Evolutionary conservation across 2,113 vertebrate species (phyloP).

Genomic region (Mus spicilegus): DNA sequence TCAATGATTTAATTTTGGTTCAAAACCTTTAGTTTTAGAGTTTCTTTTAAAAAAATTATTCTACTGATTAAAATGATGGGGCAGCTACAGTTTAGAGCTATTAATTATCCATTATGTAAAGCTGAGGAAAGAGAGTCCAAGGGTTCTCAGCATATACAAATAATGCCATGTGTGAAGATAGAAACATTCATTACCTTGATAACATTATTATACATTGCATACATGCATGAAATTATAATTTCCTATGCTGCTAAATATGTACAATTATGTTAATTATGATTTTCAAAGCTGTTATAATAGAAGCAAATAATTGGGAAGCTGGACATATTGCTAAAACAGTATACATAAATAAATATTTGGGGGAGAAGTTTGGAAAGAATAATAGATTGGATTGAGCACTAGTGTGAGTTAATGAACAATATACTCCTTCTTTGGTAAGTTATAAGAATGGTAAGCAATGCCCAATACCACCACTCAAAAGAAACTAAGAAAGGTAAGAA

Average conservation of each 20-base stretch:
- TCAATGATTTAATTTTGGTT: conserved; percentile 35
- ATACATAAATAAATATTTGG: not conserved
- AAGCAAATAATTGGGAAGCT: conserved; percentile 24
- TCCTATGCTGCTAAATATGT: not conserved
- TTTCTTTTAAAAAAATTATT: not conserved
- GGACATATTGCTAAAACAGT: not conserved
- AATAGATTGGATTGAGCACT: not conserved
- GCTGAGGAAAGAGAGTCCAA: not conserved
- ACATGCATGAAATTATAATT: not conserved
- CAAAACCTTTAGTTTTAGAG: not conserved
- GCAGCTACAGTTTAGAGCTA: not conserved
- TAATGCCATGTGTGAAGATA: not conserved
- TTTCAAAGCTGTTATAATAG: not conserved
- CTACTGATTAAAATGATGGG: not conserved
- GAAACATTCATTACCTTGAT: not conserved
- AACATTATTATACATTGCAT: not conserved
- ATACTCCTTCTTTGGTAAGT: not conserved
- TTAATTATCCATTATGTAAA: not conserved
- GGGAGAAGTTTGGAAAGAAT: not conserved
- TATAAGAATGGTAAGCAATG: not conserved
- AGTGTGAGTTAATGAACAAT: not conserved
- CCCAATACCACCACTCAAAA: not conserved
- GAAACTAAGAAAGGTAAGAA: too few species aligned
- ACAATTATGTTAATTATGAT: not conserved
- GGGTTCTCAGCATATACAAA: not conserved